phyloP scores from a whole-genome alignment of 2,888 invertebrate genomes.

The Leucozona laternaria region DNA sequence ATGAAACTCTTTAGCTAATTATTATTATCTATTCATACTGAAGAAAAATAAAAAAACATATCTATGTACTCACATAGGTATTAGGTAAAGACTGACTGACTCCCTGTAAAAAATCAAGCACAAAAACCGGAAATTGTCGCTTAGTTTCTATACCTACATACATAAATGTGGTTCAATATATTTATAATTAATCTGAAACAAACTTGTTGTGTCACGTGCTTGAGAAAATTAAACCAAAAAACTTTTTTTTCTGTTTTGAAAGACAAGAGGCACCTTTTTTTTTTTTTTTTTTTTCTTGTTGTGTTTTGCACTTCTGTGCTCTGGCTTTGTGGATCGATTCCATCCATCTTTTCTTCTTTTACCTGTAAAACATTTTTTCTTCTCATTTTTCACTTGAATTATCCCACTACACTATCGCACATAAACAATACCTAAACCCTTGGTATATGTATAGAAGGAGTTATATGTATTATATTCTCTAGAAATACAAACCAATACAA shows the following conservation, averaged over 20 bases:
- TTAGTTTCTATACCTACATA: background rate
- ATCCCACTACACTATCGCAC: constrained; percentile 69
- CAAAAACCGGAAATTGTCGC: background rate
- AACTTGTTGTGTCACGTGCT: constrained; percentile 60
- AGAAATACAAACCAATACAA: constrained; percentile 16
- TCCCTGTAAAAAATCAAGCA: background rate
- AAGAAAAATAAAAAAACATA: background rate
- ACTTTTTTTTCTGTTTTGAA: constrained; percentile 31
- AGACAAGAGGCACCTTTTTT: constrained; percentile 13
- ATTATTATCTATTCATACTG: background rate
- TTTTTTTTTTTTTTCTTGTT: background rate
- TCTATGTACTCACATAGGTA: too few species aligned
- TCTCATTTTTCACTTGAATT: constrained; percentile 73
- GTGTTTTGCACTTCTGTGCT: constrained; percentile 15
- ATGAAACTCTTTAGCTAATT: background rate
- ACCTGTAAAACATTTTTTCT: constrained; percentile 57
- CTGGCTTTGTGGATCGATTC: constrained; percentile 51
- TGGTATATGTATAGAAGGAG: background rate
- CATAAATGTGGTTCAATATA: constrained; percentile 11
- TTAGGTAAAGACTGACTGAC: too few species aligned
- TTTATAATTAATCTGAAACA: constrained; percentile 56
- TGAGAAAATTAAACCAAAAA: constrained; percentile 66
- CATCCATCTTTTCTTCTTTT: constrained; percentile 55
- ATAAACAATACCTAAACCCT: background rate
- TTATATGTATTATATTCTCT: constrained; percentile 2